Evolutionary conservation across 2,797 vertebrate species (phyloP).

Genomic region (Emydoidea blandingii): DNA sequence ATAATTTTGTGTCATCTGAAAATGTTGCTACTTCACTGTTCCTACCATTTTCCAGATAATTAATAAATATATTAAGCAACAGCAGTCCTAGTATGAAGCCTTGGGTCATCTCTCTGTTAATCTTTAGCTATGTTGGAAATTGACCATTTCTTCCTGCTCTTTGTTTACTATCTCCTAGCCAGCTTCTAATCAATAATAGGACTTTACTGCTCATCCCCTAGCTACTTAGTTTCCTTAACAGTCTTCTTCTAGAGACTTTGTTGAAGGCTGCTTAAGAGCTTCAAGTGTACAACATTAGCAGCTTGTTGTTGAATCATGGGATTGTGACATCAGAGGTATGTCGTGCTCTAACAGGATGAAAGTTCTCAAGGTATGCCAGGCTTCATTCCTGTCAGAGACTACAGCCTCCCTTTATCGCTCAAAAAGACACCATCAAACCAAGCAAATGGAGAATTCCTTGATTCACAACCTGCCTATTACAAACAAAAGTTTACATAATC

Average conservation of each 20-base stretch:
- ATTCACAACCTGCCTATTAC: neutral
- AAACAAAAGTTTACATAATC: neutral
- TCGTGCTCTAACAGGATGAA: neutral
- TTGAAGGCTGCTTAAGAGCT: neutral
- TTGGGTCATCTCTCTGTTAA: neutral
- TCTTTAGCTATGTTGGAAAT: neutral
- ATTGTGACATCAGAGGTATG: neutral
- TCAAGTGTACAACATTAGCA: neutral
- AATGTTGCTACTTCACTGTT: neutral
- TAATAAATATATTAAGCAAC: constrained; percentile 14
- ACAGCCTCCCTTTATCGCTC: neutral
- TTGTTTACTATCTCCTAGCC: neutral
- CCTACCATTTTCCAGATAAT: neutral
- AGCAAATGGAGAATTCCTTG: neutral
- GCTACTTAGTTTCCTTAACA: neutral
- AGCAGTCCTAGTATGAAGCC: neutral
- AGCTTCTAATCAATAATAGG: neutral
- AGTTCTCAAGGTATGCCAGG: neutral
- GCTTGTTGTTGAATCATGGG: neutral
- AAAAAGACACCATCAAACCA: neutral
- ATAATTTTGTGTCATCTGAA: neutral
- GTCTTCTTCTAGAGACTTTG: neutral
- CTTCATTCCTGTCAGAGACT: neutral
- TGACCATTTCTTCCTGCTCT: neutral
- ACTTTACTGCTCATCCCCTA: neutral